phyloP scores from a whole-genome alignment of 1,140 invertebrate species.

The Aculops lycopersici region DNA sequence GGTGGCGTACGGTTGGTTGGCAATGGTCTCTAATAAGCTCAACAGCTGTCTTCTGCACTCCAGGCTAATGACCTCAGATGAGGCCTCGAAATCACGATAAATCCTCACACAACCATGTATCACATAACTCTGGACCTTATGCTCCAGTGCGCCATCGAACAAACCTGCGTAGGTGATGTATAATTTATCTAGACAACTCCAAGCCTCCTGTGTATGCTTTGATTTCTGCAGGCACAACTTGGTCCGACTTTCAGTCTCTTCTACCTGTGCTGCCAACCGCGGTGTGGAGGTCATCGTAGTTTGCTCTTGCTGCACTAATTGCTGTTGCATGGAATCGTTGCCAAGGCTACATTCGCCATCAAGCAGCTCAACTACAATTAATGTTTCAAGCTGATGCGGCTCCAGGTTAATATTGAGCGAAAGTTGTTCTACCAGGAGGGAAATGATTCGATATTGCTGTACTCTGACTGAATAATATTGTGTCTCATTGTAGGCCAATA shows the following conservation, averaged over 20 bases:
- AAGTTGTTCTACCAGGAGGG: background rate
- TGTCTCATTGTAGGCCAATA: background rate
- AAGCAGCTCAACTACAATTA: background rate
- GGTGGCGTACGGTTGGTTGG: background rate
- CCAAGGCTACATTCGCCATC: background rate
- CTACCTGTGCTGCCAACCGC: too few relatives aligned
- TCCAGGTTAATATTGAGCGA: background rate
- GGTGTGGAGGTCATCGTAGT: too few relatives aligned
- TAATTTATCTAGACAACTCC: too few relatives aligned
- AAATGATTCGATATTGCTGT: background rate
- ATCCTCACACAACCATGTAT: background rate
- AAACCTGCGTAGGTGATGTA: too few relatives aligned
- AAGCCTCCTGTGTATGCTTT: background rate
- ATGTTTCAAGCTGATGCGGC: background rate
- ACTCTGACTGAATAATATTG: background rate
- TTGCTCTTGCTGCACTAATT: background rate
- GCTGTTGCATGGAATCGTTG: background rate
- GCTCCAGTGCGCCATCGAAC: too few relatives aligned
- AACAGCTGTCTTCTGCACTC: background rate
- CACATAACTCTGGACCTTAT: background rate
- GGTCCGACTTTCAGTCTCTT: too few relatives aligned
- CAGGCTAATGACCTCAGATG: background rate
- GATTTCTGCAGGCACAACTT: background rate
- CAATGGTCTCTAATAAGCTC: background rate
- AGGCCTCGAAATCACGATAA: background rate